These are phyloP conservation scores for Dicranocentrus wangi DNA, from an alignment of 2,888 invertebrate genomes.

Conservation along the genomic window DNA sequence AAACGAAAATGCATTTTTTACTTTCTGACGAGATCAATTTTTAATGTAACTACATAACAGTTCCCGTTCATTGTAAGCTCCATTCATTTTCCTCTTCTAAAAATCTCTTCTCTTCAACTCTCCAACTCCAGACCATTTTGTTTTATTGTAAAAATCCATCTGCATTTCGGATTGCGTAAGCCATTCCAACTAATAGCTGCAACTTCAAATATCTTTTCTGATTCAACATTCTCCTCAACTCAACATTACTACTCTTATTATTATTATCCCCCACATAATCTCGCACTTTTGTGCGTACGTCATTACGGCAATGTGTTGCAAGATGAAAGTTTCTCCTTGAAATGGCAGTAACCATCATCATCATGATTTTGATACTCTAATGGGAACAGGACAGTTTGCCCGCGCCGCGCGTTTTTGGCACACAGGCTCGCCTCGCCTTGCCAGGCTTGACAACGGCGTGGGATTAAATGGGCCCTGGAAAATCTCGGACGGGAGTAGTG, in stretches of 20 bases:
- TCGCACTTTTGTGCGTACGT: conserved; percentile 22
- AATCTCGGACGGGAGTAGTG: conserved; percentile 40
- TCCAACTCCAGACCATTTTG: conserved; percentile 10
- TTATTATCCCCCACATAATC: not conserved
- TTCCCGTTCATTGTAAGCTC: too few species aligned
- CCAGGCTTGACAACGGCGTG: conserved; percentile 42
- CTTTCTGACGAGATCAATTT: too few species aligned
- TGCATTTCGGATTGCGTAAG: not conserved
- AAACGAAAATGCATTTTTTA: not conserved
- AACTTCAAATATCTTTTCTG: too few species aligned
- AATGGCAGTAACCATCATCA: not conserved
- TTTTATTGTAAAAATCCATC: conserved; percentile 40
- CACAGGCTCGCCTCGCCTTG: conserved; percentile 21
- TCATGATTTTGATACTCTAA: too few species aligned
- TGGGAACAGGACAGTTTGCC: not conserved
- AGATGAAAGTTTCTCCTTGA: conserved; percentile 10
- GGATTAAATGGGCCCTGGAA: conserved; percentile 7
- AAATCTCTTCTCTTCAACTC: not conserved
- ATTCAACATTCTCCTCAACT: not conserved
- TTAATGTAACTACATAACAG: too few species aligned
- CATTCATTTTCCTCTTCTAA: too few species aligned
- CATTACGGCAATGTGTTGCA: conserved; percentile 50
- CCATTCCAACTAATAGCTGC: conserved; percentile 11
- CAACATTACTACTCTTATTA: not conserved
- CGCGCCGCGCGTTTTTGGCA: conserved; percentile 36